Conservation (phyloP, 2,113 vertebrate species). For the Macroglossus sobrinus region DNA sequence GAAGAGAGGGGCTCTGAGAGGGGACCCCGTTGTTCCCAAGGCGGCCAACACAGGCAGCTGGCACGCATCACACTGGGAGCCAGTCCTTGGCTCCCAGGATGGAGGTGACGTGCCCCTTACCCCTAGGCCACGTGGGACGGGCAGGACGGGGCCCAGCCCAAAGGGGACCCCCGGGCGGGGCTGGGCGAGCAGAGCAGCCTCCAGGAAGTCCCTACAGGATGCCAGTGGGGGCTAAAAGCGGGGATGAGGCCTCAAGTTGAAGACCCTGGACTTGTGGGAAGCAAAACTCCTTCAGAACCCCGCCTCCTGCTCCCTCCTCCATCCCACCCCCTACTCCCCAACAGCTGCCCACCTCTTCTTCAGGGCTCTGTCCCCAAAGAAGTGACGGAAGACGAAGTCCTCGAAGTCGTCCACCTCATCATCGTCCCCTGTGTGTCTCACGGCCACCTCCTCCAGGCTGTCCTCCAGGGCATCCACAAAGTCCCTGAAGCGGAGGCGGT, state of each 20-base stretch:
- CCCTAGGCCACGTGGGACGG: neutral
- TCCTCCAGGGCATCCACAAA: slow-evolving; percentile 91
- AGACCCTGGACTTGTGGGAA: too few species aligned
- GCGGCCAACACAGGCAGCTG: neutral
- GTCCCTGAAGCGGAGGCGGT: slow-evolving; percentile 88
- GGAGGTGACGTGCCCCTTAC: neutral
- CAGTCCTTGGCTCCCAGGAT: neutral
- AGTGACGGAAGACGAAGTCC: slow-evolving; percentile 78
- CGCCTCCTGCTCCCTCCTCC: too few species aligned
- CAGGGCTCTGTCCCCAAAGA: slow-evolving; percentile 69
- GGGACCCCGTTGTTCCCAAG: neutral
- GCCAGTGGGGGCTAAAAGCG: neutral
- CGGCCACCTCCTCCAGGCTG: slow-evolving; percentile 90
- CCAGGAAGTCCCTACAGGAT: neutral
- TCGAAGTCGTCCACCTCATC: slow-evolving; percentile 89
- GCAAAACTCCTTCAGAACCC: too few species aligned
- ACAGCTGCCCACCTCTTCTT: slow-evolving; percentile 64
- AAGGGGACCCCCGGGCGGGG: neutral
- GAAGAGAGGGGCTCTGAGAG: neutral
- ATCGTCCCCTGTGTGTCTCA: slow-evolving; percentile 78
- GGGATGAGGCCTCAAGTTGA: neutral
- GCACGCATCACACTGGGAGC: rapidly evolving
- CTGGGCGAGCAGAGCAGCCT: too few species aligned
- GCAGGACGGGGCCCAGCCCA: neutral
- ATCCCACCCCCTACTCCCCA: neutral